phyloP scores from a whole-genome alignment of 2,797 vertebrate species.

The Melanotaenia parkinsoni region DNA sequence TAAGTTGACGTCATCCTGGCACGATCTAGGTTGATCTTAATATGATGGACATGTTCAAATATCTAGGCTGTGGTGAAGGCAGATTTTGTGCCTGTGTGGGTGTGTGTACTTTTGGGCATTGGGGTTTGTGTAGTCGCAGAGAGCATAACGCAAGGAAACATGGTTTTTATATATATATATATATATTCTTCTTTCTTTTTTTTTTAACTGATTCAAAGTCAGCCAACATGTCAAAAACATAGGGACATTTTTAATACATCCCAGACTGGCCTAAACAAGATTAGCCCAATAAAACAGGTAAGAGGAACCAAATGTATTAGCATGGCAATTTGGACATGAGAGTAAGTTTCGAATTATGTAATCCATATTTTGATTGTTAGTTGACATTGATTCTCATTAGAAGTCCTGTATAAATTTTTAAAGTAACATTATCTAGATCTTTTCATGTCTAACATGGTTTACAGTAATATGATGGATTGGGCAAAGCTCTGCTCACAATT shows the following conservation, averaged over 20 bases:
- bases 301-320: not conserved
- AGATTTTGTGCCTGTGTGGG: not conserved
- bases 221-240: conserved; percentile 35
- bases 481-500: conserved; percentile 26
- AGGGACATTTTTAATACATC: conserved; percentile 46
- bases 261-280: conserved; percentile 28
- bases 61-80: conserved; percentile 9
- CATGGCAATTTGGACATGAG: not conserved
- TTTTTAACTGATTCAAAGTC: conserved; percentile 4
- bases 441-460: not conserved
- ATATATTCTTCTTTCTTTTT: no score
- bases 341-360: not conserved
- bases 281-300: not conserved
- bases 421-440: not conserved
- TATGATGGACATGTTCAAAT: conserved; percentile 31
- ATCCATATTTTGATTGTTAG: not conserved
- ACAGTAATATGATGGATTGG: not conserved
- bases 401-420: not conserved
- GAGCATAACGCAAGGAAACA: conserved; percentile 1
- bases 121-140: not conserved
- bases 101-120: conserved; percentile 4
- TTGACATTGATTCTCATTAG: not conserved
- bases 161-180: not conserved
- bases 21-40: conserved; percentile 13
- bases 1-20: conserved; percentile 39